Evolutionary conservation across 2,797 vertebrate species (phyloP).

Genomic region (Orestias chungarensis): DNA sequence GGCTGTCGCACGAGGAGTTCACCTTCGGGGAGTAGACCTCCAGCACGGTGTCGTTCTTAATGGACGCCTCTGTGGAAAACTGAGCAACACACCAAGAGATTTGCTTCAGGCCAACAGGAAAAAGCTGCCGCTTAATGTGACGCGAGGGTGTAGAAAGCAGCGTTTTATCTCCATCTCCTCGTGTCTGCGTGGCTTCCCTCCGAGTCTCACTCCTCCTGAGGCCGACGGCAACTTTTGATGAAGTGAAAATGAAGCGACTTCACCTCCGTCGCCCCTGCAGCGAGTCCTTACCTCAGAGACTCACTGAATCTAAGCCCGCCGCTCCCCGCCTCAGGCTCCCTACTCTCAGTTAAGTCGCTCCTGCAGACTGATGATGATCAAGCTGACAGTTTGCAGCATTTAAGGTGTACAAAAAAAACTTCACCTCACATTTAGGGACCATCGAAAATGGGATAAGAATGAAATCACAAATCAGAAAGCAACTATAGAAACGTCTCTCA

Average conservation of each 20-base stretch:
- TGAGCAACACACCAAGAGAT: conserved; percentile 45
- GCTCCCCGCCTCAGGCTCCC: conserved; percentile 6
- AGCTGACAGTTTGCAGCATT: conserved; percentile 7
- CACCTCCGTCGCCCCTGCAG: conserved; percentile 38
- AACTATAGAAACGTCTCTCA: conserved; percentile 21
- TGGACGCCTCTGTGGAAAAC: conserved; percentile 70
- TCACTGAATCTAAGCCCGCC: conserved; percentile 9
- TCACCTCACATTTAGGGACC: neutral
- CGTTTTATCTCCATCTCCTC: neutral
- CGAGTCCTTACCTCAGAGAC: conserved; percentile 36
- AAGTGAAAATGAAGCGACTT: conserved; percentile 28
- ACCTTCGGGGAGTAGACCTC: conserved; percentile 86
- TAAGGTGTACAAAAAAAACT: neutral
- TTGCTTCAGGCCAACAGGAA: neutral
- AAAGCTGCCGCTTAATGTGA: neutral
- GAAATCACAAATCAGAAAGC: no score
- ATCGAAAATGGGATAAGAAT: no score
- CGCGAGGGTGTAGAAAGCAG: neutral
- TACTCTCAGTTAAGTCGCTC: neutral
- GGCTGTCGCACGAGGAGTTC: conserved; percentile 64
- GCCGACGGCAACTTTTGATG: conserved; percentile 43
- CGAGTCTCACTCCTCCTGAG: conserved; percentile 10
- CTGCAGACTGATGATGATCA: conserved; percentile 12
- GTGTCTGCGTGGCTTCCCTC: conserved; percentile 8
- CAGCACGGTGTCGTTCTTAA: conserved; percentile 83